Conservation (phyloP, 2,888 invertebrate species). For the Ophion ventricosus region DNA sequence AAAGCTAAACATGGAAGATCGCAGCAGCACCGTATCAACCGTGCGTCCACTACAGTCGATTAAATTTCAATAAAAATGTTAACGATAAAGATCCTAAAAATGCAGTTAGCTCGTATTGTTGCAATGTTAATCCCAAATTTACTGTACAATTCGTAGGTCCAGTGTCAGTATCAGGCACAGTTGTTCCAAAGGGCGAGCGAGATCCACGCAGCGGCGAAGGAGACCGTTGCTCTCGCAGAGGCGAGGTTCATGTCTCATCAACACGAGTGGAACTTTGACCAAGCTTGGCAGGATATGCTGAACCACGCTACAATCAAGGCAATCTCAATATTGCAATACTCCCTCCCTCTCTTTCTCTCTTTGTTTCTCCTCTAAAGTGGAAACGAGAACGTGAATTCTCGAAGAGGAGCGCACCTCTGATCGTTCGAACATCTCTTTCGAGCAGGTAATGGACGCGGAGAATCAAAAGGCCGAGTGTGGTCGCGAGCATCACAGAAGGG, state of each 20-base stretch:
- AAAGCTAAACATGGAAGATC: too few species aligned
- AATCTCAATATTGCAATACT: slow-evolving; percentile 26
- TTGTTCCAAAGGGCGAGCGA: slow-evolving; percentile 95
- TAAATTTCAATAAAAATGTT: neutral
- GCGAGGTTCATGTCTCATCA: slow-evolving; percentile 90
- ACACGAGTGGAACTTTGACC: slow-evolving; percentile 95
- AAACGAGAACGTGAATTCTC: neutral
- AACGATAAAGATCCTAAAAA: neutral
- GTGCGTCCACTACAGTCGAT: neutral
- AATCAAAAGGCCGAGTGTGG: slow-evolving; percentile 95
- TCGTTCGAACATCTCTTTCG: neutral
- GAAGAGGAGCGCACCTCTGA: neutral
- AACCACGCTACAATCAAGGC: slow-evolving; percentile 98
- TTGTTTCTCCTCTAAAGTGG: neutral
- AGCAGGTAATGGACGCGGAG: slow-evolving; percentile 95
- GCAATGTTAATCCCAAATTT: neutral
- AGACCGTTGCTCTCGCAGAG: slow-evolving; percentile 96
- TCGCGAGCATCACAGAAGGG: slow-evolving; percentile 92
- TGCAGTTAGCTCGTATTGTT: neutral
- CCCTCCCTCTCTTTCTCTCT: neutral
- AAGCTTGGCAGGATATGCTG: slow-evolving; percentile 98
- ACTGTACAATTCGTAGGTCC: slow-evolving; percentile 82
- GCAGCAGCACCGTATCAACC: neutral
- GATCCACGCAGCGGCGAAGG: slow-evolving; percentile 96
- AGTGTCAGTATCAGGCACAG: slow-evolving; percentile 95